Evolutionary conservation across 2,888 invertebrate genomes (phyloP), one percentile per base, ranked within the genome.

Genomic region (Drosophila recens): DNA sequence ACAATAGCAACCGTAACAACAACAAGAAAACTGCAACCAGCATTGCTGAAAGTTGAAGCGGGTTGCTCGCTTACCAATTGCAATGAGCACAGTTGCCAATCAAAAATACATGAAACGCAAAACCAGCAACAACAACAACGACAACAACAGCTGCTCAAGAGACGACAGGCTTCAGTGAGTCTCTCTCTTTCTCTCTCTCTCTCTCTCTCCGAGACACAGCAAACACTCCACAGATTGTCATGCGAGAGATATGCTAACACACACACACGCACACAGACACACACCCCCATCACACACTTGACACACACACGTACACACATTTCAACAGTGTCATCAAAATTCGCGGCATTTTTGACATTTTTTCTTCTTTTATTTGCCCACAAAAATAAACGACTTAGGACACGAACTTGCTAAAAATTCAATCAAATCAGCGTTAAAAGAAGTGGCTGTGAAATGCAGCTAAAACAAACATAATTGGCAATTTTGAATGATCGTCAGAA

Each of bases 11-110:
- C 62, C 36, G 36, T 27, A 48, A 46, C 30, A 34, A 15, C 23
- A 20, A 23, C 43, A 38, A 38, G 42, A 11, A 30, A 58, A 45
- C 49, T 42, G 23, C 73, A 67, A 43, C 48, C 48, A 43, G 42
- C 54, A 36, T 45, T 57, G 66, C 67, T 70, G 74, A 79, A 72
- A 85, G 82, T 64, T 77, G 48, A 40, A 54, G 68, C 46, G 56
- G 33, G n/a, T 23, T 20, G 63, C 38, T 30, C 27, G 33, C 66
- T 62, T 51, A 56, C 62, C 78, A 71, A 75, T 72, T 74, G 82
- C 88, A 83, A 69, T 71, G 53, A 67, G 59, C 56, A 46, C 70
- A 69, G 74, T 78, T 88, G 87, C 75, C 83, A 88, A 86, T 85
- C 82, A 67, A 68, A 77, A 78, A 72, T 46, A 67, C 64, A 65